Conservation (phyloP, 2,797 vertebrate genomes). For the Ammospiza maritima region DNA sequence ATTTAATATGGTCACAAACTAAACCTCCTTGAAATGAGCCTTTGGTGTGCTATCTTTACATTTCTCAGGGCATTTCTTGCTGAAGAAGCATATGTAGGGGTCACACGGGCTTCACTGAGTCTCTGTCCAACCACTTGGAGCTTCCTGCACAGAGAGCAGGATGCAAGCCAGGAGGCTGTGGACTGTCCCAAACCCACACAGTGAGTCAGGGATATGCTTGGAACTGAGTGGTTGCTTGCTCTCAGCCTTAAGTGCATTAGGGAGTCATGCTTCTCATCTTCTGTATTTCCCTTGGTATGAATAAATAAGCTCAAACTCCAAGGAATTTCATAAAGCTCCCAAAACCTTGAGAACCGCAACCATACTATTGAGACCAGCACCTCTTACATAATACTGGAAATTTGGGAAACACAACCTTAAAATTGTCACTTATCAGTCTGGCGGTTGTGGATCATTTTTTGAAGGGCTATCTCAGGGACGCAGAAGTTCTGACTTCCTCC, state of each 20-base stretch:
- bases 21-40: background rate
- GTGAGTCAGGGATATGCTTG: slow-evolving; percentile 35
- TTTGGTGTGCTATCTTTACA: background rate
- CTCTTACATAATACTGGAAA: background rate
- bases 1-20: background rate
- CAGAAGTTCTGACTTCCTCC: background rate
- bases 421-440: background rate
- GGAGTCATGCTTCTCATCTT: slow-evolving; percentile 5
- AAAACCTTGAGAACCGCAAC: background rate
- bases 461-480: rapidly evolving
- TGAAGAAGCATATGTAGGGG: background rate
- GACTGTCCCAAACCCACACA: slow-evolving; percentile 39
- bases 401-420: background rate
- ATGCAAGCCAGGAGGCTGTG: background rate
- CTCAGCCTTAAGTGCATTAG: background rate
- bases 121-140: background rate
- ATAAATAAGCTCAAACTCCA: slow-evolving; percentile 14
- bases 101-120: background rate
- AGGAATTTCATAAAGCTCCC: background rate
- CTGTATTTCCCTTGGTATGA: background rate
- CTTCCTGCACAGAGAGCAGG: background rate
- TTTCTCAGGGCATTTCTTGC: background rate
- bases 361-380: background rate
- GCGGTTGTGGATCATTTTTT: background rate
- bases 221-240: background rate